phyloP scores from a whole-genome alignment of 2,888 invertebrate genomes.

The Trissonchulus latispiculum region DNA sequence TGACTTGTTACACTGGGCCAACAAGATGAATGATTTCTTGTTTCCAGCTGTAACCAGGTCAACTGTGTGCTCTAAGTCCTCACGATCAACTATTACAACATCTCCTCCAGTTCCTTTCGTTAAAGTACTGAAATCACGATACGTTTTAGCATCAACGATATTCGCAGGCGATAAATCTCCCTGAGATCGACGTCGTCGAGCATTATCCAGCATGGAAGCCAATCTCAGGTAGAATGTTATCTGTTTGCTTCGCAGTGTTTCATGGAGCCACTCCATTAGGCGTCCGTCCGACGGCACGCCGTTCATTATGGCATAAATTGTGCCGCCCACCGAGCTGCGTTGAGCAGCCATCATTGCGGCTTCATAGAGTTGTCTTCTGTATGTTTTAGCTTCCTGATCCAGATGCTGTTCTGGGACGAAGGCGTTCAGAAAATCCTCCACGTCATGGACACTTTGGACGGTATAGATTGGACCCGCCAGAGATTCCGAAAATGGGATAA shows the following conservation, averaged over 20 bases:
- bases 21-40: background rate
- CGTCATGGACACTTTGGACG: background rate
- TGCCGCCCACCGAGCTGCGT: background rate
- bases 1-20: background rate
- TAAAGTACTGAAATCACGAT: background rate
- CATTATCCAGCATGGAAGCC: background rate
- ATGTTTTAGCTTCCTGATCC: background rate
- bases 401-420: background rate
- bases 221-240: slow-evolving; percentile 1
- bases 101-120: background rate
- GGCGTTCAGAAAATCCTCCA: background rate
- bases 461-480: background rate
- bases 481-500: background rate
- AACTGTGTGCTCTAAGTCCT: background rate
- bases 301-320: background rate
- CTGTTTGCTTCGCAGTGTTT: slow-evolving; percentile 6
- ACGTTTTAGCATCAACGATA: too few relatives aligned
- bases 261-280: background rate
- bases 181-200: too few relatives aligned
- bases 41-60: background rate
- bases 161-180: too few relatives aligned
- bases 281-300: slow-evolving; percentile 1
- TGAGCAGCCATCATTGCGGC: slow-evolving; percentile 4
- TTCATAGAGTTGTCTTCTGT: background rate
- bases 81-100: background rate